phyloP scores from a whole-genome alignment of 2,888 invertebrate genomes.

The Rotaria magnacalcarata region DNA sequence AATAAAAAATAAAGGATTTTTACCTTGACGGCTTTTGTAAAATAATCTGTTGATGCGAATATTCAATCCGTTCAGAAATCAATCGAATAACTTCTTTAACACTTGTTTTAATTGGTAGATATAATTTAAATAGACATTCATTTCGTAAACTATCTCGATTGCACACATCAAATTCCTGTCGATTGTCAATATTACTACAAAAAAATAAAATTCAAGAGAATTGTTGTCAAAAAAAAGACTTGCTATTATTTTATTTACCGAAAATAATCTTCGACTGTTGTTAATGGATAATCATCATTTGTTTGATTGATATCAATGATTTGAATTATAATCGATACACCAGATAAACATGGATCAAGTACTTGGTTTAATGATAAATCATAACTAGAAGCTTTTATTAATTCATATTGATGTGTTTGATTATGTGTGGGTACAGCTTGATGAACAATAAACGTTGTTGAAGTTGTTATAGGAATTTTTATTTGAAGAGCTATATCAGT shows the following conservation, averaged over 20 bases:
- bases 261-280: constrained; percentile 22
- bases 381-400: constrained; percentile 17
- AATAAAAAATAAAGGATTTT: background rate
- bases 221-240: too few species aligned
- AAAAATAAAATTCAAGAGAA: too few species aligned
- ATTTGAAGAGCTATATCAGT: background rate
- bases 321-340: background rate
- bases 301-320: constrained; percentile 24
- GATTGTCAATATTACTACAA: constrained; percentile 26
- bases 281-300: constrained; percentile 9
- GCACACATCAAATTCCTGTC: background rate
- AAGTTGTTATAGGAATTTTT: background rate
- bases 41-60: background rate
- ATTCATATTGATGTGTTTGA: constrained; percentile 32
- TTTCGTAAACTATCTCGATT: constrained; percentile 28
- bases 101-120: constrained; percentile 9
- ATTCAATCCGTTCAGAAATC: constrained; percentile 30
- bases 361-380: constrained; percentile 21
- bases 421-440: constrained; percentile 13
- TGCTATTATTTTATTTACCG: background rate
- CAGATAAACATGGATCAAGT: background rate
- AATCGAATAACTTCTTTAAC: constrained; percentile 33
- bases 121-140: constrained; percentile 17
- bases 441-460: constrained; percentile 16
- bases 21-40: background rate